A percentile compares a stretch with the other conserved stretches of the same genome.
phyloP scores from a whole-genome alignment of 2,888 invertebrate species.

The Lobophora halterata region DNA sequence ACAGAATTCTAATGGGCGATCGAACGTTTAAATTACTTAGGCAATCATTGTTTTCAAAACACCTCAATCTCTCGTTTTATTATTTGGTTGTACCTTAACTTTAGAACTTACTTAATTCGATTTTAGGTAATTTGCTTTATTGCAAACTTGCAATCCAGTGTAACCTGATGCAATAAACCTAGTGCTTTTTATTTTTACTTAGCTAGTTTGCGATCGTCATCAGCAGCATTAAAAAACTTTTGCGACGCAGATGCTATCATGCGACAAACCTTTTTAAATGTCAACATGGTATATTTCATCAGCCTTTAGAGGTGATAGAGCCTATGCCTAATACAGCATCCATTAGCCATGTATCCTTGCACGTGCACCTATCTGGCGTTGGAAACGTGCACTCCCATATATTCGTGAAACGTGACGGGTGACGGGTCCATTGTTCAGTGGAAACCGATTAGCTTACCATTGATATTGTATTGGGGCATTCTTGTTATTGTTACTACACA shows the following conservation, averaged over 20 bases:
- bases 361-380: conserved; percentile 39
- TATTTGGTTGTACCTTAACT: no score
- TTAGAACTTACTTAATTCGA: no score
- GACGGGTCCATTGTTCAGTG: conserved; percentile 39
- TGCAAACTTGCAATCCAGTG: no score
- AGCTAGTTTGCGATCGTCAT: no score
- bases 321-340: conserved; percentile 39
- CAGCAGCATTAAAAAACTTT: no score
- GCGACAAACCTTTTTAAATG: conserved; percentile 9
- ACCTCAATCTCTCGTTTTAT: no score
- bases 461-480: conserved; percentile 19
- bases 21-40: no score
- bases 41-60: no score
- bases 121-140: no score
- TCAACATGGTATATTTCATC: conserved; percentile 8
- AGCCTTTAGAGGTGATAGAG: conserved; percentile 34
- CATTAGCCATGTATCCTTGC: conserved; percentile 38
- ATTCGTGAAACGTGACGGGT: conserved; percentile 43
- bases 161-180: no score
- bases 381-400: conserved; percentile 32
- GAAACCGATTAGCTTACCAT: conserved; percentile 35
- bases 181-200: no score
- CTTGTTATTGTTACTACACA: conserved; percentile 21
- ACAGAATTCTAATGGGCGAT: neutral
- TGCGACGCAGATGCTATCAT: conserved; percentile 2